Percentiles rank a stretch among this genome's conserved stretches.
These are phyloP conservation scores for Daboia siamensis DNA, from an alignment of 2,113 vertebrate genomes.

Conservation along the genomic window DNA sequence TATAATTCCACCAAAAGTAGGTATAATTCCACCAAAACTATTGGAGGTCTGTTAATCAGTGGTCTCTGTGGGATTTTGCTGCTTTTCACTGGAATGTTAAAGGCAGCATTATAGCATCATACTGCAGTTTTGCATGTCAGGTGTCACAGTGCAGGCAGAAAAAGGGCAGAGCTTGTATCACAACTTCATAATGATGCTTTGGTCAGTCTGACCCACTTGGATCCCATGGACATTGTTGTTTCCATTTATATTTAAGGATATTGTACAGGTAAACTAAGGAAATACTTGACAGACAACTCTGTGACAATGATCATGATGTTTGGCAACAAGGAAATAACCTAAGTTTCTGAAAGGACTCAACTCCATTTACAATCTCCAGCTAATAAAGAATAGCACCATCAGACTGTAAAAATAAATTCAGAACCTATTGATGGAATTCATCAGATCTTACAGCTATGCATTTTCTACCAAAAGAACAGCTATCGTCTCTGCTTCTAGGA, in stretches of 20 bases:
- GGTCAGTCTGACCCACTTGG: background rate
- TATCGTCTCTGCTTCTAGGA: background rate
- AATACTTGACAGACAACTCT: background rate
- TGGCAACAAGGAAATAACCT: background rate
- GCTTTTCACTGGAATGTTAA: background rate
- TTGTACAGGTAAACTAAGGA: background rate
- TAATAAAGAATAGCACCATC: background rate
- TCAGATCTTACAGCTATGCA: background rate
- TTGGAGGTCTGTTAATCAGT: background rate
- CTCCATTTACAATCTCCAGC: background rate
- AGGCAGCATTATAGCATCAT: background rate
- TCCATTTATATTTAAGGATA: background rate
- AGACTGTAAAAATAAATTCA: background rate
- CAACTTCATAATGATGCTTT: background rate
- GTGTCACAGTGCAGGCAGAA: background rate
- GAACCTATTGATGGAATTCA: background rate
- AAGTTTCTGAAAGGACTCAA: background rate
- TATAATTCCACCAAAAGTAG: background rate
- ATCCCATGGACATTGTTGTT: background rate
- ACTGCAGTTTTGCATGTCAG: background rate
- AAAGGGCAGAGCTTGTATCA: background rate
- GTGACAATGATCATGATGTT: background rate
- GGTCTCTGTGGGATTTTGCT: background rate
- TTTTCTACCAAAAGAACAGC: background rate
- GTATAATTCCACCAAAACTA: background rate